Evolutionary conservation across 1,140 invertebrate species (phyloP).

Genomic region (Nasonia vitripennis): DNA sequence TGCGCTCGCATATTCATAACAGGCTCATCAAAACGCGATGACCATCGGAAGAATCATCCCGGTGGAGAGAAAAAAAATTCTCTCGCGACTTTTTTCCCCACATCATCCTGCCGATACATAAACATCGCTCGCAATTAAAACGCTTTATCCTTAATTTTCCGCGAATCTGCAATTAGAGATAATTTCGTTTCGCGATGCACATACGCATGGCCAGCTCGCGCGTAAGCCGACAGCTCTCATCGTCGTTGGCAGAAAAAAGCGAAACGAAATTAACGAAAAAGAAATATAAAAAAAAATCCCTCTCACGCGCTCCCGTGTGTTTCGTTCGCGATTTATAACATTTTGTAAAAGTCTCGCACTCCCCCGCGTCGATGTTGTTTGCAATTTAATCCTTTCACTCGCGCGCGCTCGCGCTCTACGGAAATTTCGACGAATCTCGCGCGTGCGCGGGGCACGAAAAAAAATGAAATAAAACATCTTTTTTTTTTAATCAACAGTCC

Average conservation of each 20-base stretch:
- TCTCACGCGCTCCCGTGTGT: background rate
- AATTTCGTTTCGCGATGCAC: slow-evolving; percentile 13
- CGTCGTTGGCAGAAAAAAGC: slow-evolving; percentile 11
- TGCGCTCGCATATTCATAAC: background rate
- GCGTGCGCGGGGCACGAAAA: background rate
- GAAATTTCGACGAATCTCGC: slow-evolving; percentile 23
- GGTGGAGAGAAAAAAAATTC: background rate
- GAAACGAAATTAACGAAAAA: slow-evolving; percentile 8
- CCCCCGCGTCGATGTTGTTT: slow-evolving; percentile 30
- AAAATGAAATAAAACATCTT: slow-evolving; percentile 41
- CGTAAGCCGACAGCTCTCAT: slow-evolving; percentile 8
- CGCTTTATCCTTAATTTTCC: slow-evolving; percentile 38
- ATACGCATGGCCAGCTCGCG: background rate
- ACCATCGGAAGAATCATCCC: background rate
- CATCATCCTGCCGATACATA: background rate
- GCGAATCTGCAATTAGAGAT: slow-evolving; percentile 32
- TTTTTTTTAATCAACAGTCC: slow-evolving; percentile 40
- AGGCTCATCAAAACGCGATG: background rate
- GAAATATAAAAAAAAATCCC: background rate
- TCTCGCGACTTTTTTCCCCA: background rate
- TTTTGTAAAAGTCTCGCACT: slow-evolving; percentile 30
- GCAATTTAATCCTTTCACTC: slow-evolving; percentile 51
- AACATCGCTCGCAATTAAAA: slow-evolving; percentile 25
- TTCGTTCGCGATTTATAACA: slow-evolving; percentile 32
- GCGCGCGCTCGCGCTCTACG: background rate